Evolutionary conservation across 2,113 vertebrate species (phyloP), one percentile per base, ranked within the genome.

Genomic region (Planiliza haematocheilus): DNA sequence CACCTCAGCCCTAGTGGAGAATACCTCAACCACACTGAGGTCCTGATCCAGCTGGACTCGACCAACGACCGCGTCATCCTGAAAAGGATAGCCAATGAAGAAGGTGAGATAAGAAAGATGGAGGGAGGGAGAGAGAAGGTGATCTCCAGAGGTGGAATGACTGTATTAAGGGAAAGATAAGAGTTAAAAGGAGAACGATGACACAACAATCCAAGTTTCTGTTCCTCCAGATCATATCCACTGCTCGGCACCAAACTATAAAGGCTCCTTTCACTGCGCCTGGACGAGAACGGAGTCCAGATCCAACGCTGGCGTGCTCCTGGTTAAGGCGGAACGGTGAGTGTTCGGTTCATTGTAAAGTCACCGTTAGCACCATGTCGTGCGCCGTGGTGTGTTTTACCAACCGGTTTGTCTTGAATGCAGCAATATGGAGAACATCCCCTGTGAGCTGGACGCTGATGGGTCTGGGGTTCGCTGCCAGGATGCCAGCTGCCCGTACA

Each of bases 21-120:
- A 0, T 68, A 91, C 67, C 89, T 94, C 16, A 94, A 93, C 81
- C 83, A 94, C 87, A 93, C 92, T 0, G 1, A 91, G 59, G 73
- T 94, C 50, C 61, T 94, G 80, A 58, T 93, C 60, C 91, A 89
- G 50, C 59, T 81, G 1, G 56, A 81, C 2, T 61, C 69, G 5
- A 74, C 81, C 41, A 83, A 84, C 62, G 42, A 30, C 38, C 80
- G 57, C 2, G 85, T 74, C 67, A 90, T 94, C 14, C 86, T 94
- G 79, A 20, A 81, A 4, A 17, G 75, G 6, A 51, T 36, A 10
- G 21, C 65, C 1, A 64, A 59, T 42, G 55, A 38, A 17, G 41
- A 57, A 41, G 86, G 81, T 86, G 46, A 61, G 58, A 50, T 41
- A 18, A 46, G 38, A 34, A 2, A 39, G 42, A 65, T 18, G 39